These are phyloP conservation scores for Noctua comes DNA, from an alignment of 2,888 invertebrate species.

Conservation along the genomic window DNA sequence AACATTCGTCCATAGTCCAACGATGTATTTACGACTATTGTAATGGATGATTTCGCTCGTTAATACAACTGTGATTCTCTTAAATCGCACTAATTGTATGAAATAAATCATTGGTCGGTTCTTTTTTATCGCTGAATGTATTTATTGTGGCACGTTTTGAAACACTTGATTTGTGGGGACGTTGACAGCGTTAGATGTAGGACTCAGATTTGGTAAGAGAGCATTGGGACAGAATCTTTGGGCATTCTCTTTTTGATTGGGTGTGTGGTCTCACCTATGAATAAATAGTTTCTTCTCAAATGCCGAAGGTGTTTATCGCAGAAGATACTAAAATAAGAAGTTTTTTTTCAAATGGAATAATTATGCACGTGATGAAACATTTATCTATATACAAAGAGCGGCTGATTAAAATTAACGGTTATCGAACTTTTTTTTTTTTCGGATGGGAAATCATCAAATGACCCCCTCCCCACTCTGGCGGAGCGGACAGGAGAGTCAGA, in stretches of 20 bases:
- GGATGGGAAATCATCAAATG: no score
- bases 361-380: neutral
- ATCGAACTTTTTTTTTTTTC: no score
- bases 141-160: constrained; percentile 70
- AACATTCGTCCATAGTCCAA: constrained; percentile 61
- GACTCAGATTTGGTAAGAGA: constrained; percentile 23
- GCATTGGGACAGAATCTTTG: constrained; percentile 8
- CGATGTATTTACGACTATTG: constrained; percentile 79
- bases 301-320: neutral
- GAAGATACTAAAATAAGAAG: neutral
- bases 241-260: neutral
- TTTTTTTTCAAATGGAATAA: neutral
- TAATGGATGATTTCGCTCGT: constrained; percentile 77
- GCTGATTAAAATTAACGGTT: neutral
- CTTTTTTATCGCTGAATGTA: constrained; percentile 64
- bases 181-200: constrained; percentile 54
- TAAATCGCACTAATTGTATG: constrained; percentile 83
- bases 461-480: no score
- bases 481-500: no score
- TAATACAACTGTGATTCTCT: constrained; percentile 81
- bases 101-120: constrained; percentile 72
- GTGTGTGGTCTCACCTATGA: constrained; percentile 5
- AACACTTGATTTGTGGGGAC: constrained; percentile 63
- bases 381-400: neutral
- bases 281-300: neutral